Evolutionary conservation across 2,113 vertebrate species (phyloP).

Genomic region (Prunella himalayana): DNA sequence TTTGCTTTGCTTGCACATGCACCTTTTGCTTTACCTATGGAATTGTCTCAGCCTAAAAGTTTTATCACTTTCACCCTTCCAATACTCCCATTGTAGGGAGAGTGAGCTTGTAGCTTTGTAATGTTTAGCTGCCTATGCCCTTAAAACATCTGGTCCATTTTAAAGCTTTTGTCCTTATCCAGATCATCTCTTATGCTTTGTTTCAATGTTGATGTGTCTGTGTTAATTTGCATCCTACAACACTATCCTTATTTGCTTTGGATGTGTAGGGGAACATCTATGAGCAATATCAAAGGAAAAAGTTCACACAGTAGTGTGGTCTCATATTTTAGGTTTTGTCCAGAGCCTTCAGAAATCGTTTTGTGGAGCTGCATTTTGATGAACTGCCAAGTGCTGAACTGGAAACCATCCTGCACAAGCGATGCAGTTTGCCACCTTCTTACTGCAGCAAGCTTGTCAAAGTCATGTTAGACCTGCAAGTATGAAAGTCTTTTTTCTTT

Average conservation of each 20-base stretch:
- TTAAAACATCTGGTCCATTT: not conserved
- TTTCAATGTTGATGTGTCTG: not conserved
- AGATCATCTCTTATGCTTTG: not conserved
- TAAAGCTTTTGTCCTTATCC: not conserved
- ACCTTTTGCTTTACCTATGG: not conserved
- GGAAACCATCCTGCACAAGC: slow-evolving; percentile 90
- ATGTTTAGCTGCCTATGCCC: not conserved
- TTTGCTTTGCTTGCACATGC: not conserved
- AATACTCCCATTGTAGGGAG: not conserved
- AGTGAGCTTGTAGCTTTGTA: not conserved
- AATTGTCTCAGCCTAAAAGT: not conserved
- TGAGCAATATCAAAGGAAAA: not conserved
- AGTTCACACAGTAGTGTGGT: not conserved
- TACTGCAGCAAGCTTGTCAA: slow-evolving; percentile 91
- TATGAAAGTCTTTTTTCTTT: slow-evolving; percentile 56
- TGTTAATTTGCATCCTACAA: not conserved
- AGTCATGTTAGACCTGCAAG: slow-evolving; percentile 96
- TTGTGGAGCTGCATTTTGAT: slow-evolving; percentile 96
- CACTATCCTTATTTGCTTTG: not conserved
- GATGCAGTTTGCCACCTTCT: slow-evolving; percentile 90
- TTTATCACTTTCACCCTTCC: not conserved
- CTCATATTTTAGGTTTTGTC: slow-evolving; percentile 83
- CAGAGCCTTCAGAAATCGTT: slow-evolving; percentile 94
- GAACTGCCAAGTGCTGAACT: slow-evolving; percentile 89
- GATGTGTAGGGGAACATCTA: not conserved